Percentiles rank a stretch among this genome's conserved stretches.
These are phyloP conservation scores for Zootermopsis nevadensis DNA, from an alignment of 2,888 invertebrate genomes.

Conservation along the genomic window DNA sequence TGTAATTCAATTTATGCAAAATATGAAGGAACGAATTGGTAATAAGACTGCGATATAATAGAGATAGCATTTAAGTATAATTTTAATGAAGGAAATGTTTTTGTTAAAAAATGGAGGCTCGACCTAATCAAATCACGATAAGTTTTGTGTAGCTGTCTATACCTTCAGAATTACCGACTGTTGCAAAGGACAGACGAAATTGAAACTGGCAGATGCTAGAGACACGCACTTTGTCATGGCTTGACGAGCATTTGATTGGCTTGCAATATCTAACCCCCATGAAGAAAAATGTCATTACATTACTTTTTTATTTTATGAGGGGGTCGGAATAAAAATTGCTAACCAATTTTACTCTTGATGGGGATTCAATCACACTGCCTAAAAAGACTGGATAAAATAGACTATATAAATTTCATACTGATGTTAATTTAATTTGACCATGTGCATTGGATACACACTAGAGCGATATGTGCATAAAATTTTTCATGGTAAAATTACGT, in stretches of 20 bases:
- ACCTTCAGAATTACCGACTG: background rate
- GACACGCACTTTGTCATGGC: conserved; percentile 6
- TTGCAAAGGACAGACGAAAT: background rate
- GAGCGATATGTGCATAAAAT: too few relatives aligned
- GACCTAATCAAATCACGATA: too few relatives aligned
- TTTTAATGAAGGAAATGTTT: too few relatives aligned
- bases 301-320: background rate
- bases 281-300: conserved; percentile 16
- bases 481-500: too few relatives aligned
- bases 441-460: too few relatives aligned
- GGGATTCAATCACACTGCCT: background rate
- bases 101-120: too few relatives aligned
- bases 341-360: conserved; percentile 21
- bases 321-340: background rate
- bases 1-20: too few relatives aligned
- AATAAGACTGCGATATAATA: too few relatives aligned
- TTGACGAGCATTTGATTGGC: conserved; percentile 16
- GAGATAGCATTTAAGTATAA: too few relatives aligned
- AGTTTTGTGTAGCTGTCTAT: background rate
- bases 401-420: background rate
- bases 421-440: background rate
- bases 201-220: background rate
- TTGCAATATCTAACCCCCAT: background rate
- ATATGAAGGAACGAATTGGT: too few relatives aligned
- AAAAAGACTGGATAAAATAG: background rate